A percentile compares a stretch with the other conserved stretches of the same genome.
Evolutionary conservation across 2,113 vertebrate genomes (phyloP).

Genomic region (Cyanoderma ruficeps): DNA sequence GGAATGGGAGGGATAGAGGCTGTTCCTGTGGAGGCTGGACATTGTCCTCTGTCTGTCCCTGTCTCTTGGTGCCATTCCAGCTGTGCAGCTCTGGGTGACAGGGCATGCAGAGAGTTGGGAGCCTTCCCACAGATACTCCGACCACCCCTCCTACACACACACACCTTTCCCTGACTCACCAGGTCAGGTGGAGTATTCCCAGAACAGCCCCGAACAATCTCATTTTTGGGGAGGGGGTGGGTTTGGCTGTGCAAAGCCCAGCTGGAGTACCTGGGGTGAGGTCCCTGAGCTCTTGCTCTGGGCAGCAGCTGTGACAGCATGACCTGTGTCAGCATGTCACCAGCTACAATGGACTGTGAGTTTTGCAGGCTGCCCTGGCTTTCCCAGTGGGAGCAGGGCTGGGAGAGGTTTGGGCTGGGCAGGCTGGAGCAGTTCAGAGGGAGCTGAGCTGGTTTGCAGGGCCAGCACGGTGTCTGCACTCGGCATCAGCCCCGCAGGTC

Average conservation of each 20-base stretch:
- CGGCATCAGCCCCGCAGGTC: background rate
- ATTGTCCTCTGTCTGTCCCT: background rate
- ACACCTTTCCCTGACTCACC: background rate
- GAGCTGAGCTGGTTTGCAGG: background rate
- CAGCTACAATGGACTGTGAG: background rate
- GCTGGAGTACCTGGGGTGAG: background rate
- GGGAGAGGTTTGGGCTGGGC: background rate
- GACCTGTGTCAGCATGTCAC: background rate
- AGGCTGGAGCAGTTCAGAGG: background rate
- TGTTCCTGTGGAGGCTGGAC: background rate
- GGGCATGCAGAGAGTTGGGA: background rate
- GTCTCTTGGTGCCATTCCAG: background rate
- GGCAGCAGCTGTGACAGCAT: background rate
- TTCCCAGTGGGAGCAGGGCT: background rate
- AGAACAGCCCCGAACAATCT: background rate
- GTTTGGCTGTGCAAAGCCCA: background rate
- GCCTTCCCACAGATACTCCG: background rate
- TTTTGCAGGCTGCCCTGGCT: background rate
- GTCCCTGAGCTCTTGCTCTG: background rate
- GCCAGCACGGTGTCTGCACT: background rate
- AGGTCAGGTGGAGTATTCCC: background rate
- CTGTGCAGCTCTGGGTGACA: background rate
- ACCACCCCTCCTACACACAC: background rate
- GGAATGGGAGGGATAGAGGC: background rate
- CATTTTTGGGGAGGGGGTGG: background rate